Evolutionary conservation across 1,140 invertebrate species (phyloP).

Genomic region (Papilio polyxenes): DNA sequence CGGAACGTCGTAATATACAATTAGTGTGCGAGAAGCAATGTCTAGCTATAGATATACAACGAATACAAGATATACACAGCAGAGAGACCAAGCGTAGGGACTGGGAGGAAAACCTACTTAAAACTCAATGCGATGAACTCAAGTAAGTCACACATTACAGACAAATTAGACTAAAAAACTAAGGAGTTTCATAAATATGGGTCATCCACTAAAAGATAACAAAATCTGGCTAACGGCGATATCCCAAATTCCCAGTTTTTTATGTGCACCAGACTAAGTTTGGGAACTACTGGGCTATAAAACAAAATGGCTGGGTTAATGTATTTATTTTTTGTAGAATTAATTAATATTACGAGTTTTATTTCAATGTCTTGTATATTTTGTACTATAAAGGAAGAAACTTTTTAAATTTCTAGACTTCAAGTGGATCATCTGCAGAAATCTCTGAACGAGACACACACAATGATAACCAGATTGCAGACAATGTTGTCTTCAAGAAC

Average conservation of each 20-base stretch:
- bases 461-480: constrained; percentile 68
- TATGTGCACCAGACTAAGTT: no score
- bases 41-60: constrained; percentile 65
- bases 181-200: background rate
- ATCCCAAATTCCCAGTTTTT: no score
- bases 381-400: background rate
- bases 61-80: constrained; percentile 63
- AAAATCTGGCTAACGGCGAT: no score
- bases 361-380: no score
- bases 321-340: no score
- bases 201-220: background rate
- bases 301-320: no score
- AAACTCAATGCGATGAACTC: constrained; percentile 65
- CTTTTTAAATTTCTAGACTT: constrained; percentile 50
- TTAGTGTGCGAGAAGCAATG: constrained; percentile 72
- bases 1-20: constrained; percentile 73
- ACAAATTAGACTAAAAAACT: background rate
- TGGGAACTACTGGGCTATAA: no score
- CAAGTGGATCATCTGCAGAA: constrained; percentile 74
- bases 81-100: constrained; percentile 68
- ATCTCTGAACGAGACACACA: constrained; percentile 69
- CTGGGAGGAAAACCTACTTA: constrained; percentile 69
- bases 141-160: constrained; percentile 50
- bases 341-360: no score
- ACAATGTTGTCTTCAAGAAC: constrained; percentile 66